These are phyloP conservation scores for Trachymyrmex septentrionalis DNA, from an alignment of 1,140 invertebrate species.

Conservation along the genomic window DNA sequence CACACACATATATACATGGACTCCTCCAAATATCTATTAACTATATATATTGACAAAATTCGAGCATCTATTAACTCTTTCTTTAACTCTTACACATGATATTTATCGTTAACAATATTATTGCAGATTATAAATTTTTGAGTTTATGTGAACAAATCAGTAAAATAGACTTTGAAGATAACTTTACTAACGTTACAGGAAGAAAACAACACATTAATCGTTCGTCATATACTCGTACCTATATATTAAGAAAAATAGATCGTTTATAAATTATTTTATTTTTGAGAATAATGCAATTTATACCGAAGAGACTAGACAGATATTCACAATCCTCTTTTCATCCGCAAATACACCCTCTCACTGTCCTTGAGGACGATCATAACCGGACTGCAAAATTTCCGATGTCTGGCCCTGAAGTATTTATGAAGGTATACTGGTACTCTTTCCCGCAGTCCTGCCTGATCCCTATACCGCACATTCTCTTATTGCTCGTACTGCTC, in stretches of 20 bases:
- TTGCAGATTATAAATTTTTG: background rate
- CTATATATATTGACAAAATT: constrained; percentile 29
- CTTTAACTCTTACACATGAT: background rate
- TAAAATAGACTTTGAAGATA: background rate
- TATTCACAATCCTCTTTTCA: constrained; percentile 62
- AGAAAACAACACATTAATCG: background rate
- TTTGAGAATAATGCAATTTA: constrained; percentile 24
- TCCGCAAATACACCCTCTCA: constrained; percentile 35
- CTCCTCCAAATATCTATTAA: constrained; percentile 36
- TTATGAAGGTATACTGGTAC: constrained; percentile 76
- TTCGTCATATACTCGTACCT: background rate
- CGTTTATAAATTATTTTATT: constrained; percentile 32
- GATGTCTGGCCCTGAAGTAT: constrained; percentile 80
- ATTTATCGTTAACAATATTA: constrained; percentile 20
- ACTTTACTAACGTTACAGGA: background rate
- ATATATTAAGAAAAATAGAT: background rate
- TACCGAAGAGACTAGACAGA: constrained; percentile 38
- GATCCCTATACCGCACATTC: constrained; percentile 48
- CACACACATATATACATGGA: constrained; percentile 66
- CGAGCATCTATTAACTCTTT: background rate
- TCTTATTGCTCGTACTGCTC: constrained; percentile 62
- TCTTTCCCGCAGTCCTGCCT: constrained; percentile 29
- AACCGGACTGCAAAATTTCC: constrained; percentile 79
- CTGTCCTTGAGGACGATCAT: constrained; percentile 54
- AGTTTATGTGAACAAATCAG: background rate